phyloP scores from a whole-genome alignment of 1,140 invertebrate genomes.

The Nebria ingens region DNA sequence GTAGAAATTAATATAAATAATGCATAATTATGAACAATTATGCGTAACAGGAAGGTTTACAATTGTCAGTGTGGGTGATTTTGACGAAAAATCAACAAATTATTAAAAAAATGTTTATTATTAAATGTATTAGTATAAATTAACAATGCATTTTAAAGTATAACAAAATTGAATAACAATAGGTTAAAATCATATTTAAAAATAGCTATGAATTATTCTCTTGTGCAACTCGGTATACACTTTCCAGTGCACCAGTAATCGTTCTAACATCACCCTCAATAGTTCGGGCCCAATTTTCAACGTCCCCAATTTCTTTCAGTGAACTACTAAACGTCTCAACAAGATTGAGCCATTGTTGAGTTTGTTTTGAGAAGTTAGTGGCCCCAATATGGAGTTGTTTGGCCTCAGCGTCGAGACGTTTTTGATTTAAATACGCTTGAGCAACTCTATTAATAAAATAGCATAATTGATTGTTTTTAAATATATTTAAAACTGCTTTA shows the following conservation, averaged over 20 bases:
- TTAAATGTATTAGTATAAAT: too few relatives aligned
- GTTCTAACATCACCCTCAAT: conserved; percentile 95
- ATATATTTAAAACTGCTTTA: conserved; percentile 8
- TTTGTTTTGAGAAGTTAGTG: conserved; percentile 91
- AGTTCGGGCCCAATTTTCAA: conserved; percentile 95
- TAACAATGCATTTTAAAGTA: too few relatives aligned
- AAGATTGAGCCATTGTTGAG: conserved; percentile 87
- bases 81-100: too few relatives aligned
- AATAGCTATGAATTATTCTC: too few relatives aligned
- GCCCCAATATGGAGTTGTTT: conserved; percentile 93
- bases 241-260: conserved; percentile 85
- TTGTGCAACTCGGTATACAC: conserved; percentile 80
- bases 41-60: too few relatives aligned
- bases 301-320: conserved; percentile 96
- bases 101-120: too few relatives aligned
- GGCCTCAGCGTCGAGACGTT: conserved; percentile 91
- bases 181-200: too few relatives aligned
- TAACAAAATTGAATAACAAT: too few relatives aligned
- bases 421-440: conserved; percentile 97
- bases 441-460: conserved; percentile 59
- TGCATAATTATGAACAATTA: too few relatives aligned
- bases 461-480: too few relatives aligned
- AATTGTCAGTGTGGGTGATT: too few relatives aligned
- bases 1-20: too few relatives aligned
- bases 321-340: conserved; percentile 93